Conservation (phyloP, 2,113 vertebrate genomes). For the Thunnus thynnus region DNA sequence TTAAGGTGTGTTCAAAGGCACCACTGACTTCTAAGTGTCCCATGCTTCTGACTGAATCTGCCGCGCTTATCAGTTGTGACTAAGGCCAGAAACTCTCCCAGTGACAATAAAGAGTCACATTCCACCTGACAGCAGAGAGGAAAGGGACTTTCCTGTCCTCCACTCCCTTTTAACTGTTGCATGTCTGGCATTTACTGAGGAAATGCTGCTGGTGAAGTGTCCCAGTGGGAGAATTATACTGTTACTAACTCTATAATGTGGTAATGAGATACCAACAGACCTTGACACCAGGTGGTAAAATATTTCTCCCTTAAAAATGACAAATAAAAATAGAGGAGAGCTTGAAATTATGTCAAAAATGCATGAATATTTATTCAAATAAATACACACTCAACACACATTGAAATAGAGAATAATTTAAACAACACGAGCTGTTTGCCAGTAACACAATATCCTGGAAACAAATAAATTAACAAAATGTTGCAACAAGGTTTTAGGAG, state of each 20-base stretch:
- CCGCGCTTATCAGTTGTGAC: slow-evolving; percentile 67
- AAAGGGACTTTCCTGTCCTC: slow-evolving; percentile 75
- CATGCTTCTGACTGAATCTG: slow-evolving; percentile 7
- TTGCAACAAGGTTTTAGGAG: slow-evolving; percentile 53
- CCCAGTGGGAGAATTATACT: slow-evolving; percentile 9
- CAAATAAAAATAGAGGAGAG: slow-evolving; percentile 17
- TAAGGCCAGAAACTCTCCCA: slow-evolving; percentile 43
- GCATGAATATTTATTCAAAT: slow-evolving; percentile 90
- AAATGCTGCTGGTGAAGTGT: slow-evolving; percentile 29
- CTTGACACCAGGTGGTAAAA: background rate
- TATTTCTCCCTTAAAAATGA: background rate
- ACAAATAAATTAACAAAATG: slow-evolving; percentile 83
- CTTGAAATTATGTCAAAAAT: slow-evolving; percentile 58
- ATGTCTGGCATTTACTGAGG: slow-evolving; percentile 57
- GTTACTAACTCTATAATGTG: slow-evolving; percentile 3
- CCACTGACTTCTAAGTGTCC: slow-evolving; percentile 41
- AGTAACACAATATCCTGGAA: slow-evolving; percentile 67
- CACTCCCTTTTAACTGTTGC: slow-evolving; percentile 48
- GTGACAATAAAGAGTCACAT: slow-evolving; percentile 63
- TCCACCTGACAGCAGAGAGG: slow-evolving; percentile 70
- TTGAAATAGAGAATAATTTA: slow-evolving; percentile 92
- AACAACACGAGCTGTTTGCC: slow-evolving; percentile 74
- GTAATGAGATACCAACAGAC: slow-evolving; percentile 4
- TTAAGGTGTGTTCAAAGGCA: slow-evolving; percentile 62
- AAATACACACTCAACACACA: slow-evolving; percentile 94